A percentile compares a stretch with the other conserved stretches of the same genome.
Conservation (phyloP, 2,113 vertebrate genomes). For the Silurus asotus region DNA sequence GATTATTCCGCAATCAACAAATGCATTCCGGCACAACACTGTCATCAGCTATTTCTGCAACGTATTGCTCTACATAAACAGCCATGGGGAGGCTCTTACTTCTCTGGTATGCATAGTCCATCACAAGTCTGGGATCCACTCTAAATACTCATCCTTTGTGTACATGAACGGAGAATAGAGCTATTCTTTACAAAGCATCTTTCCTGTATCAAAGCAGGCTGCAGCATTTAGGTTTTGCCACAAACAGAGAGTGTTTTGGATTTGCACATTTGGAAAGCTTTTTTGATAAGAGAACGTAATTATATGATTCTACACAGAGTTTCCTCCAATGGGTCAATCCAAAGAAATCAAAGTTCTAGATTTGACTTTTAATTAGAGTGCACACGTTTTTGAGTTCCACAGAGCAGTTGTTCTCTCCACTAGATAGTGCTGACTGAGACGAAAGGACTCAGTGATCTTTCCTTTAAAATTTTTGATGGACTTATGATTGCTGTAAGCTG, state of each 20-base stretch:
- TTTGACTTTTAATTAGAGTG: not conserved
- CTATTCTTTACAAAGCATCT: constrained; percentile 35
- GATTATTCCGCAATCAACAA: constrained; percentile 63
- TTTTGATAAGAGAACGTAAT: not conserved
- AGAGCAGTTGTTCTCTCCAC: not conserved
- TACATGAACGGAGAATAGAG: constrained; percentile 45
- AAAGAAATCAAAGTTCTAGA: not conserved
- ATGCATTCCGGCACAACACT: constrained; percentile 48
- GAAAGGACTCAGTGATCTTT: not conserved
- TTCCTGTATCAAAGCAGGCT: not conserved
- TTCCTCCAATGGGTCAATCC: too few relatives aligned
- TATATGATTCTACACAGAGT: not conserved
- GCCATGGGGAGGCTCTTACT: constrained; percentile 29
- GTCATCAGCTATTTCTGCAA: constrained; percentile 55
- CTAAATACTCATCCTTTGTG: constrained; percentile 51
- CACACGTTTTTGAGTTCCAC: not conserved
- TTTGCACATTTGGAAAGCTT: not conserved
- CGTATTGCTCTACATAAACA: constrained; percentile 50
- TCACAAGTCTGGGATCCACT: constrained; percentile 42
- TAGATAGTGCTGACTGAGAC: not conserved
- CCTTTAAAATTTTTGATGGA: not conserved
- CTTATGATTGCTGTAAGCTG: not conserved
- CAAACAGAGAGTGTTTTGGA: not conserved
- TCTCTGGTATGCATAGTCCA: constrained; percentile 45
- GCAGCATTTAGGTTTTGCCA: constrained; percentile 1